Evolutionary conservation across 2,888 invertebrate species (phyloP), one percentile per base, ranked within the genome.

Genomic region (Cephus pygmeus): DNA sequence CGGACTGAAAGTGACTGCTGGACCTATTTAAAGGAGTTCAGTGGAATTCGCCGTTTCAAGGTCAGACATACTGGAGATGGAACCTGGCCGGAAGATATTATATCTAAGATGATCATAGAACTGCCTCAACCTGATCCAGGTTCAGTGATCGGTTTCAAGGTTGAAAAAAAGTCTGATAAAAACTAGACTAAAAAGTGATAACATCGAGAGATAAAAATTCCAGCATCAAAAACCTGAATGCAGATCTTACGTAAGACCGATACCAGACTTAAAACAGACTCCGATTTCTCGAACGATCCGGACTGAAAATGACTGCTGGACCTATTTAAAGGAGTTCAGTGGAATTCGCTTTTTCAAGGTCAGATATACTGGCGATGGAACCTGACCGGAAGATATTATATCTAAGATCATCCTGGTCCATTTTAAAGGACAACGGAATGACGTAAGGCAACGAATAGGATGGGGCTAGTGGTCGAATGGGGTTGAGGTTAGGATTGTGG

Each of bases 401-500:
- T 85, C 86, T 84, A 85, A 6, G 81, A 84, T 88, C 87, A 89
- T 88, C 87, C 86, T 85, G 87, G 88, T 89, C 88, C 87, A 88
- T 90, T 90, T 85, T 85, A 83, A 79, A 84, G 86, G 87, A 89
- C 88, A 88, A 86, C 85, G 82, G 85, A 86, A 87, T 85, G 86
- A 88, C 87, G 87, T 87, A 86, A 87, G 86, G 83, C 85, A 9
- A 12, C 75, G 56, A 30, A 74, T 69, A 79, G 76, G 73, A 71
- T 35, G 76, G 75, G 80, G 75, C 80, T 83, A 83, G 85, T 83
- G 76, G 87, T 89, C 89, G 6, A 89, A 88, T 88, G 86, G 87
- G 89, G 88, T 89, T 89, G 86, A 87, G 86, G 88, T 88, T 90
- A 88, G 90, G 90, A 91, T 23, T 56, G 56, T 2, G 56, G 23